phyloP scores from a whole-genome alignment of 2,113 vertebrate genomes.

The Labrus mixtus region DNA sequence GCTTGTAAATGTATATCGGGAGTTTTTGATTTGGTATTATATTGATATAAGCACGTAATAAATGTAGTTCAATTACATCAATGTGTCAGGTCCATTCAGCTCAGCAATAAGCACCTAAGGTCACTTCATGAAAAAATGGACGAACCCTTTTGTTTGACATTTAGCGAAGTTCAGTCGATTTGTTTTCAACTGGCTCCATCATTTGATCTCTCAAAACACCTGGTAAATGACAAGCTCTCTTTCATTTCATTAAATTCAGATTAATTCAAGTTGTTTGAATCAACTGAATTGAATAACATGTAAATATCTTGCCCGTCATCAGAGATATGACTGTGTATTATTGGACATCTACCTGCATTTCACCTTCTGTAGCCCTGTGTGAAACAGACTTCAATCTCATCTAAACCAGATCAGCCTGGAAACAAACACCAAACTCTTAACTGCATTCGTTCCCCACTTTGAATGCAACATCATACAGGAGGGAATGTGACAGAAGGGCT shows the following conservation, averaged over 20 bases:
- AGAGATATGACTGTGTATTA: conserved; percentile 14
- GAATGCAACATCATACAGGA: conserved; percentile 31
- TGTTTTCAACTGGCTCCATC: conserved; percentile 8
- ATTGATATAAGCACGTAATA: too few relatives aligned
- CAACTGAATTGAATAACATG: background rate
- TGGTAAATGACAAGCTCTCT: background rate
- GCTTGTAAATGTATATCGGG: too few relatives aligned
- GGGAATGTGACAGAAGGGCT: conserved; percentile 22
- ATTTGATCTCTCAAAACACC: conserved; percentile 37
- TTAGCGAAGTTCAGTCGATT: conserved; percentile 14
- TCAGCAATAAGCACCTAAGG: too few relatives aligned
- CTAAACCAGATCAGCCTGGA: conserved; percentile 36
- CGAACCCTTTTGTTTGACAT: too few relatives aligned
- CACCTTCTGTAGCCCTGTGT: conserved; percentile 26
- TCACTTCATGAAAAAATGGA: too few relatives aligned
- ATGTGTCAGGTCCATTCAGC: too few relatives aligned
- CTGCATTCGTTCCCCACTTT: conserved; percentile 21
- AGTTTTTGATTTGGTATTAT: too few relatives aligned
- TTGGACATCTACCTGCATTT: conserved; percentile 40
- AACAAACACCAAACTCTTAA: conserved; percentile 29
- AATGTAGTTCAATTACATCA: too few relatives aligned
- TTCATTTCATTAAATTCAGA: too few relatives aligned
- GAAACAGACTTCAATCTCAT: conserved; percentile 42
- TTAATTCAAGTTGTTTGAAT: too few relatives aligned
- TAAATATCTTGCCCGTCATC: conserved; percentile 33